Evolutionary conservation across 2,113 vertebrate genomes (phyloP).

Genomic region (Caretta caretta): DNA sequence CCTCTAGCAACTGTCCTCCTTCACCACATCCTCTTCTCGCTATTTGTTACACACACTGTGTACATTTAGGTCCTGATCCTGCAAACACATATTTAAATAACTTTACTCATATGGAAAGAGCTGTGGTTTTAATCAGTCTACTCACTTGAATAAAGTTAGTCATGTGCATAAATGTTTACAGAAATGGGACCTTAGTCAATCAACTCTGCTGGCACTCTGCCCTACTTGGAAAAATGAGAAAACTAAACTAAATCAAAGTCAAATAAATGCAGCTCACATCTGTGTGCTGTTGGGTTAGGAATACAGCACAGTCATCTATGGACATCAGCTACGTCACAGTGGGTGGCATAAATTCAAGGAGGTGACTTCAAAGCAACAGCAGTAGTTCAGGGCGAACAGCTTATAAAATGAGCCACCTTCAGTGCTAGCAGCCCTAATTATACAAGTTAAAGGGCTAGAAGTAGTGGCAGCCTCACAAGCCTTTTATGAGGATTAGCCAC

Average conservation of each 20-base stretch:
- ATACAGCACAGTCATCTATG: neutral
- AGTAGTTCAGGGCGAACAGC: neutral
- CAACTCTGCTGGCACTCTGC: neutral
- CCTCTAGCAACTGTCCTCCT: neutral
- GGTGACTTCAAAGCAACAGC: neutral
- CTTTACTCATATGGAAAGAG: neutral
- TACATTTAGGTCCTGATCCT: neutral
- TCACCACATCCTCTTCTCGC: neutral
- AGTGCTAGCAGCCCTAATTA: neutral
- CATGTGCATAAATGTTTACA: constrained; percentile 2
- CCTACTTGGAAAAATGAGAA: neutral
- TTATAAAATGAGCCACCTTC: neutral
- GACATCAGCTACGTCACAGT: neutral
- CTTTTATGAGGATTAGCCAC: neutral
- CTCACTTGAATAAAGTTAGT: neutral
- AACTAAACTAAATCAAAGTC: neutral
- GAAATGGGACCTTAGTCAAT: neutral
- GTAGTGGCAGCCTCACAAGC: neutral
- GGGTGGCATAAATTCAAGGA: neutral
- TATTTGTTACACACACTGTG: constrained; percentile 25
- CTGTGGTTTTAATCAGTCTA: no score
- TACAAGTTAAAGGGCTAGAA: neutral
- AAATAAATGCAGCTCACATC: neutral
- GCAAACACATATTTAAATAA: neutral
- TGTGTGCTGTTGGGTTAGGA: neutral